phyloP scores from a whole-genome alignment of 2,797 vertebrate species.

The Anguilla anguilla region DNA sequence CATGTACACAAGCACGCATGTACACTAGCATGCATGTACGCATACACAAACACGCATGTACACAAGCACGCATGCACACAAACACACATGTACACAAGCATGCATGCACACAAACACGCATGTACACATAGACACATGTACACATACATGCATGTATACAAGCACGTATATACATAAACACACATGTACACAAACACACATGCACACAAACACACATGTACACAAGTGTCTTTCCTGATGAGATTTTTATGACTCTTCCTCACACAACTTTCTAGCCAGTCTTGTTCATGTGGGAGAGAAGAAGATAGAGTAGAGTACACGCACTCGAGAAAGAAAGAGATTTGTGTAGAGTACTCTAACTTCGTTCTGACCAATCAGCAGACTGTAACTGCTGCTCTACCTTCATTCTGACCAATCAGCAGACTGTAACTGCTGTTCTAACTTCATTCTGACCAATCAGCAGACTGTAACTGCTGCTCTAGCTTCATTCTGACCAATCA shows the following conservation, averaged over 20 bases:
- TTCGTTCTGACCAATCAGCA: too few relatives aligned
- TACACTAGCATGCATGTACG: too few relatives aligned
- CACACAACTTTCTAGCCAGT: not conserved
- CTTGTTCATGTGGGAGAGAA: not conserved
- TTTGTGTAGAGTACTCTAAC: not conserved
- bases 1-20: too few relatives aligned
- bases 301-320: not conserved
- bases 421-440: too few relatives aligned
- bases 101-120: not conserved
- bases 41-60: too few relatives aligned
- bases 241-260: not conserved
- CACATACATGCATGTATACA: too few relatives aligned
- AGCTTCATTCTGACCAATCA: not conserved
- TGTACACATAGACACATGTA: too few relatives aligned
- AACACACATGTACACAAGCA: not conserved
- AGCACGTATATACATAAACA: too few relatives aligned
- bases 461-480: not conserved
- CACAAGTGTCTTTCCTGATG: not conserved
- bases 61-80: not conserved
- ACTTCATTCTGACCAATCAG: not conserved
- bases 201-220: too few relatives aligned
- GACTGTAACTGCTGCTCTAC: too few relatives aligned
- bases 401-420: too few relatives aligned
- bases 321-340: not conserved
- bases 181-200: too few relatives aligned